Conservation (phyloP, 2,888 invertebrate species). For the Spialia ferax region DNA sequence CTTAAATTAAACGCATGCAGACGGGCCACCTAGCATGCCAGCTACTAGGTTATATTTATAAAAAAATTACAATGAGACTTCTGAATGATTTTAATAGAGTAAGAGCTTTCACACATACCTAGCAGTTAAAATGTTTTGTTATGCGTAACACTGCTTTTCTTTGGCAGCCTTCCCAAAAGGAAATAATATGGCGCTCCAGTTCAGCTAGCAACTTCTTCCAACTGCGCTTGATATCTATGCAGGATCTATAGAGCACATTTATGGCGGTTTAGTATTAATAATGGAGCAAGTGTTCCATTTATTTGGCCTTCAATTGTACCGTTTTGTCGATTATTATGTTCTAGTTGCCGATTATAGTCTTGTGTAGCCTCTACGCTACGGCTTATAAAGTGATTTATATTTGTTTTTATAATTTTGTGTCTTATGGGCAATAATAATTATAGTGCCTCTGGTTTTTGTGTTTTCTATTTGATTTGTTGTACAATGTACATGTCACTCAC, state of each 20-base stretch:
- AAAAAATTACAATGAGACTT: background rate
- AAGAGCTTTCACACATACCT: background rate
- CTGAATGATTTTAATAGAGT: background rate
- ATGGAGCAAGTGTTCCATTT: background rate
- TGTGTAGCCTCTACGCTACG: conserved; percentile 19
- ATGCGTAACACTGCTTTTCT: background rate
- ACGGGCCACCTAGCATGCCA: background rate
- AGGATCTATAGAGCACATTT: background rate
- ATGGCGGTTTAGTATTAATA: background rate
- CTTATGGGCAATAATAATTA: conserved; percentile 12
- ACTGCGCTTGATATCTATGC: background rate
- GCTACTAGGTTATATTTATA: conserved; percentile 4
- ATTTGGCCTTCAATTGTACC: background rate
- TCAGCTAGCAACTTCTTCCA: background rate
- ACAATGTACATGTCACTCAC: conserved; percentile 63
- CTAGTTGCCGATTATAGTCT: background rate
- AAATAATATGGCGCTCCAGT: background rate
- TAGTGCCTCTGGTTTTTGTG: conserved; percentile 43
- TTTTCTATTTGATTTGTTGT: conserved; percentile 47
- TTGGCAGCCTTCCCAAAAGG: background rate
- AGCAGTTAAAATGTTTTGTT: background rate
- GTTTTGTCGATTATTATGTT: background rate
- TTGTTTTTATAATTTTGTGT: conserved; percentile 36
- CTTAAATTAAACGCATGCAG: too few species aligned
- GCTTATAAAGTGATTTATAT: conserved; percentile 42